phyloP scores from a whole-genome alignment of 2,113 vertebrate genomes.

The Ondatra zibethicus region DNA sequence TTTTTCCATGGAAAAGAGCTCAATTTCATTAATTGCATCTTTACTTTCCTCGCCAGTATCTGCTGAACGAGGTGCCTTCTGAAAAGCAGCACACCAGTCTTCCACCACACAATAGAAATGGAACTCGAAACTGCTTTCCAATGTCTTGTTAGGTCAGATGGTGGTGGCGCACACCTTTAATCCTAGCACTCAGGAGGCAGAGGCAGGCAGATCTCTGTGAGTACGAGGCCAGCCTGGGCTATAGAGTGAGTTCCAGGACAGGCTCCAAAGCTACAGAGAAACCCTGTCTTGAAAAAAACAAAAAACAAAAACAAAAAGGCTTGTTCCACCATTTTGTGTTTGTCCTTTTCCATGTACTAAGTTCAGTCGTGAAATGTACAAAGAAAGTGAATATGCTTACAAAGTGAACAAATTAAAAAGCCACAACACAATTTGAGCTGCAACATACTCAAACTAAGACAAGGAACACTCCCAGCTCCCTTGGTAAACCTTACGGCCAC shows the following conservation, averaged over 20 bases:
- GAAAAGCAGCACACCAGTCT: background rate
- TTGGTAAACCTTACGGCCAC: background rate
- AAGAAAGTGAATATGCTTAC: background rate
- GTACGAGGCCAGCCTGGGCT: no score
- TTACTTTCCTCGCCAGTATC: background rate
- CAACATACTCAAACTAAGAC: background rate
- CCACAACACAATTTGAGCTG: background rate
- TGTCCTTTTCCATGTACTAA: background rate
- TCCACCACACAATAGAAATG: background rate
- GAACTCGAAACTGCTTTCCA: constrained; percentile 6
- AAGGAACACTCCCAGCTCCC: background rate
- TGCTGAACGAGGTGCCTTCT: background rate
- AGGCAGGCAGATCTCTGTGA: no score
- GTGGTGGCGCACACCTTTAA: no score
- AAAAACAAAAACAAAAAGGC: no score
- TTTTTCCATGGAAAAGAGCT: background rate
- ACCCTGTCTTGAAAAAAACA: no score
- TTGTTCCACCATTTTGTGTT: background rate
- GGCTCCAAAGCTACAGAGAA: no score
- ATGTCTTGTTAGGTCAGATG: background rate
- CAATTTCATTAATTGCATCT: constrained; percentile 20
- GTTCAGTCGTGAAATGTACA: background rate
- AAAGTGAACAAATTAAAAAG: background rate
- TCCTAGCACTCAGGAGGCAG: no score
- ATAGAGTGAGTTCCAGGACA: no score